phyloP scores from a whole-genome alignment of 2,888 invertebrate species.

The Phortica okadai region DNA sequence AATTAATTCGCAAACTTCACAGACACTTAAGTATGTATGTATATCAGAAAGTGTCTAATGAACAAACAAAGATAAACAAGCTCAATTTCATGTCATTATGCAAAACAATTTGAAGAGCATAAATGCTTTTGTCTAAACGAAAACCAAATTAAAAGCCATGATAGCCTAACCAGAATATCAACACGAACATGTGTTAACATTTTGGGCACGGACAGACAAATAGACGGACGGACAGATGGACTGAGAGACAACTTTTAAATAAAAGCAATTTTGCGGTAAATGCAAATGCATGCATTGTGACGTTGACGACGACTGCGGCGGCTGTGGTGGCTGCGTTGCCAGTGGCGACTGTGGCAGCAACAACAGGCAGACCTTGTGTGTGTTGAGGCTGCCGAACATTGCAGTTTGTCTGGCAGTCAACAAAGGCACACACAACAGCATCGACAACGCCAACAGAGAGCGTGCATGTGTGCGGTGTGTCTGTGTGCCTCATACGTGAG shows the following conservation, averaged over 20 bases:
- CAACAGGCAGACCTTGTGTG: neutral
- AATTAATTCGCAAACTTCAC: neutral
- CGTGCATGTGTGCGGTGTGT: conserved; percentile 9
- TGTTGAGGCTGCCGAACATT: neutral
- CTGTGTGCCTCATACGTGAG: neutral
- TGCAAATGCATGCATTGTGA: neutral
- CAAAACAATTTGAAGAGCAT: neutral
- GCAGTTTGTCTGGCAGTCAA: neutral
- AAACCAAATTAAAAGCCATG: conserved; percentile 21
- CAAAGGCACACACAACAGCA: neutral
- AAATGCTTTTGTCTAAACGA: neutral
- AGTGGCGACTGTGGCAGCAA: neutral
- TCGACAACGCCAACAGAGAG: neutral
- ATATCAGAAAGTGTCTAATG: neutral
- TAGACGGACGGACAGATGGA: conserved; percentile 22
- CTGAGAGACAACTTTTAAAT: conserved; percentile 46
- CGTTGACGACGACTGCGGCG: neutral
- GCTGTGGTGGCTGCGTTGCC: neutral
- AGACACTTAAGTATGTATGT: neutral
- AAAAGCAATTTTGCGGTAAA: conserved; percentile 45
- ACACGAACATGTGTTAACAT: conserved; percentile 47
- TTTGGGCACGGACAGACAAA: conserved; percentile 39
- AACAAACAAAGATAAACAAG: neutral
- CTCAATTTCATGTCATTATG: conserved; percentile 4
- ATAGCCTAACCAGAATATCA: neutral